phyloP scores from a whole-genome alignment of 2,797 vertebrate genomes.

The Prunella strophiata region DNA sequence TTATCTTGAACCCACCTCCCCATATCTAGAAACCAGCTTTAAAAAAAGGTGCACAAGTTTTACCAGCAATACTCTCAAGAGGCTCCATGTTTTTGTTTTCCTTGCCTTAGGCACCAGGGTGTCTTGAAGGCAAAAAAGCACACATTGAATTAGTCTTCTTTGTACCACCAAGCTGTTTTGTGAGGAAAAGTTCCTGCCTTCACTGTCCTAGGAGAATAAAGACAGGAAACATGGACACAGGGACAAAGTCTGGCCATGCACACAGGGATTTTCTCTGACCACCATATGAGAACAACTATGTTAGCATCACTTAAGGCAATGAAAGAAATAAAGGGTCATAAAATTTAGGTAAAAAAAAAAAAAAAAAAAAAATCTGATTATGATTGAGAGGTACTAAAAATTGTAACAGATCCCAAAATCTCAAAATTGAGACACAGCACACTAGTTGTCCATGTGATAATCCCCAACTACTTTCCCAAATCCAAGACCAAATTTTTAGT shows the following conservation, averaged over 20 bases:
- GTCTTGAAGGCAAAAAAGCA: not conserved
- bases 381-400: not conserved
- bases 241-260: not conserved
- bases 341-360: not conserved
- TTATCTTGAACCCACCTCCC: not conserved
- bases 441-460: fast-evolving
- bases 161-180: not conserved
- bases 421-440: not conserved
- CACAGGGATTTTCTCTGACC: not conserved
- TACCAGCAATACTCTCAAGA: not conserved
- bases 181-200: not conserved
- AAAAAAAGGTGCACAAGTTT: not conserved
- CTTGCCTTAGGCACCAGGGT: not conserved
- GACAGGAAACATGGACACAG: not conserved
- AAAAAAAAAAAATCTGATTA: not conserved
- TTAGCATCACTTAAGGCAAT: not conserved
- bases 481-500: not conserved
- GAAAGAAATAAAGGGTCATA: not conserved
- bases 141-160: not conserved
- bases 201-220: not conserved
- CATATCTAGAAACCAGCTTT: not conserved
- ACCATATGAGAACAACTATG: not conserved
- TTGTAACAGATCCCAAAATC: not conserved
- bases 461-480: not conserved
- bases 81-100: not conserved